Base-by-base conservation (phyloP, 1,140 invertebrate genomes). In the Meteorus sp. region DNA sequence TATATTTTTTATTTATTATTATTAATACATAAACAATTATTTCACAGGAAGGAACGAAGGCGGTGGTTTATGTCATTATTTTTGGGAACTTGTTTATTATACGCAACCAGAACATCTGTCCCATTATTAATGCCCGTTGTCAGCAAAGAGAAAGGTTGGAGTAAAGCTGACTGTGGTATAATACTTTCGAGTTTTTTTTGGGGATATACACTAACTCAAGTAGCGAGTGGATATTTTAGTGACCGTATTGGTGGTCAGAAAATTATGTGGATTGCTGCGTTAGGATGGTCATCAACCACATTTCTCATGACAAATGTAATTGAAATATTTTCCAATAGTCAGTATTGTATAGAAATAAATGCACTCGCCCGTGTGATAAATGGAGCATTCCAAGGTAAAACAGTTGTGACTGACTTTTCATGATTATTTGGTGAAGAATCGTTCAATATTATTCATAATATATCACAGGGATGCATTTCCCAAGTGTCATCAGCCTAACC, bases 141-240 rank as follows among this genome's bases (percentile, higher is more conserved):
- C 59, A 83, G 86, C 25, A 79, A 85, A 61, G 86, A 89, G 60
- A 82, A 85, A 69, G 81, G 82, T 35, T 90, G 88, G 88, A 87
- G 84, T 64, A 90, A 89, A 77, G 85, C 86, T 23, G 83, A 89
- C 63, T 86, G 86, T 13, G 88, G 89, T 2, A 85, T 85, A 1
- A 85, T 90, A 41, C 67, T 91, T 7, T 89, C 88, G 3, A 86
- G 86, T 23, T 91, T 91, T 68, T 91, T 91, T 67, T 91, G 89
- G 87, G 89, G 89, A 47, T 91, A 91, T 63, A 88, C 85, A 0
- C 69, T 89, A 43, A 90, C 89, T 0, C 89, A 90, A 74, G 84
- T 90, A 78, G 71, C 87, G 44, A 88, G 87, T 43, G 88, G 88
- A 9, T 87, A 88, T 65, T 73, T 88, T 8, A 88, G 87, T 60